These are phyloP conservation scores for Eristalinus aeneus DNA, from an alignment of 2,888 invertebrate genomes.

Conservation along the genomic window DNA sequence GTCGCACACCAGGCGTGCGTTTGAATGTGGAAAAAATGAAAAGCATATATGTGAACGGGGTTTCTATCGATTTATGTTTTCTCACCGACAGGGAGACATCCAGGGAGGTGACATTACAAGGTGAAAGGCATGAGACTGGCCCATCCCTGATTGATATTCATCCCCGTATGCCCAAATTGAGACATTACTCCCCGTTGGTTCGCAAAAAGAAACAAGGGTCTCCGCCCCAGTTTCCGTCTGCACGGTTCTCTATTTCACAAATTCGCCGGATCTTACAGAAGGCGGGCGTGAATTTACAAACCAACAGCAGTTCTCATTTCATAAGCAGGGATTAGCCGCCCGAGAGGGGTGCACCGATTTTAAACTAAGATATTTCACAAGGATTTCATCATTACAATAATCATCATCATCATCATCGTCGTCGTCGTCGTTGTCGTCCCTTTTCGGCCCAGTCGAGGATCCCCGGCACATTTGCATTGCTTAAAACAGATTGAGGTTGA, in stretches of 20 bases:
- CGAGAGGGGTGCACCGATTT: background rate
- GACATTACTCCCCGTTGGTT: background rate
- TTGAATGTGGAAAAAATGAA: background rate
- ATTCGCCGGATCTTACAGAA: background rate
- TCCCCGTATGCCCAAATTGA: background rate
- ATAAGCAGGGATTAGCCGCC: constrained; percentile 7
- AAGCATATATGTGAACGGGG: background rate
- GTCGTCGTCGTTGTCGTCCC: background rate
- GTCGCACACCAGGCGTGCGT: background rate
- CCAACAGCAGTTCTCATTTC: constrained; percentile 12
- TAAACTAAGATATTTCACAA: constrained; percentile 22
- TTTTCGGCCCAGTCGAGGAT: background rate
- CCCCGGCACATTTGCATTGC: constrained; percentile 23
- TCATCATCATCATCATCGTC: background rate
- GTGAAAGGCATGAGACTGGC: background rate
- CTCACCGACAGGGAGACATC: background rate
- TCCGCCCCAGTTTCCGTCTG: background rate
- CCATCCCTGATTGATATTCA: background rate
- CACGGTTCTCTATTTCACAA: background rate
- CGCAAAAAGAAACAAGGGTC: background rate
- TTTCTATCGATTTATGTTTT: background rate
- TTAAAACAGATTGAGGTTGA: constrained; percentile 38
- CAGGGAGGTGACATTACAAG: background rate
- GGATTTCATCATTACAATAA: constrained; percentile 17
- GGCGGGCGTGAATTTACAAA: background rate